Base-by-base conservation (phyloP, 2,888 invertebrate species). In the Serrognathus titanus region DNA sequence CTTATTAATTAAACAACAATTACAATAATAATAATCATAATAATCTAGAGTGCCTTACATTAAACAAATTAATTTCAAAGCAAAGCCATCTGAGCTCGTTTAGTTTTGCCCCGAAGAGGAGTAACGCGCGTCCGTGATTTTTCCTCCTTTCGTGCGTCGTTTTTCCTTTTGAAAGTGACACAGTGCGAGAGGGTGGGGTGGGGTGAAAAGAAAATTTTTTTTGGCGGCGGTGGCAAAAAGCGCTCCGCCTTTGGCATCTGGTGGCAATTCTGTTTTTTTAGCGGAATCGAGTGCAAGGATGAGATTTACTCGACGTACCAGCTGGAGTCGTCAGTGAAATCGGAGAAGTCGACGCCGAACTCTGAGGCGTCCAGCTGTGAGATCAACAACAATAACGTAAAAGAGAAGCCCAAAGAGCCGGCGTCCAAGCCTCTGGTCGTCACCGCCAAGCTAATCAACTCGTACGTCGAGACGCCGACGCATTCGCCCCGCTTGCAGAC, bases 231-330 rank as follows among this genome's bases (percentile, higher is more conserved):
- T 31, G 37, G 31, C 16, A 45, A 67, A 70, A 72, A 69, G 73
- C 36, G 11, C 52, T 35, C 37, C 51, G 55, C 53, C 41, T 37
- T 31, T 43, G 45, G 45, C 12, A 20, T 43, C 52, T 48, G 20
- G 11, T 43, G 13, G 43, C 12, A 43, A 31, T 57, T 57, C 66
- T 65, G 71, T 75, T 78, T 31, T 31, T 31, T 66, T 83, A 90
- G 90, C 83, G 89, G 86, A 76, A 83, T 90, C 79, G 90, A 90
- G 83, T 84, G 85, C 81, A 83, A 85, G 80, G 83, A 88, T 83
- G 88, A 89, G 79, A 84, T 90, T 72, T 87, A 88, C 75, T 88
- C 89, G 70, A 81, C 83, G 75, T 84, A 85, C 75, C 83, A 84
- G 73, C 74, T 82, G 69, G 76, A 70, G 55, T 69, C 71, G 55